Percentiles rank a stretch among this genome's conserved stretches.
Evolutionary conservation across 2,113 vertebrate genomes (phyloP).

Genomic region (Clarias macrocephalus): DNA sequence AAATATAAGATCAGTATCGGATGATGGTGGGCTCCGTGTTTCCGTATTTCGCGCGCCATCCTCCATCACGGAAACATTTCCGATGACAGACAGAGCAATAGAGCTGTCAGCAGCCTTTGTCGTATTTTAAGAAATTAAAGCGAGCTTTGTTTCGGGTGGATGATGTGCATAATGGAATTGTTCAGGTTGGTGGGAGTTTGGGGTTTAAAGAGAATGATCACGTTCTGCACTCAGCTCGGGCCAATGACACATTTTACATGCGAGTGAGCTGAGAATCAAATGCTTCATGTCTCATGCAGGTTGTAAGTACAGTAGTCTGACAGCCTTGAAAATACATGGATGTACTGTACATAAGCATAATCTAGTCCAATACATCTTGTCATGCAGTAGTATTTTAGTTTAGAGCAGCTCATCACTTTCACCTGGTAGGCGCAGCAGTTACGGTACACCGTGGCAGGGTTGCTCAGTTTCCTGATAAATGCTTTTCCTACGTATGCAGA

Average conservation of each 20-base stretch:
- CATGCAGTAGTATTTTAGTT: background rate
- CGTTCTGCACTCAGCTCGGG: background rate
- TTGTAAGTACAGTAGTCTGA: background rate
- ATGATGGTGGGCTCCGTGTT: background rate
- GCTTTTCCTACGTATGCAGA: background rate
- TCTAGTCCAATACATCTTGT: background rate
- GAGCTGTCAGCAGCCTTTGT: slow-evolving; percentile 22
- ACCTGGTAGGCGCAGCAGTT: background rate
- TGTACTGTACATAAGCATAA: background rate
- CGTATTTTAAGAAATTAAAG: slow-evolving; percentile 3
- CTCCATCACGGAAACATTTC: slow-evolving; percentile 5
- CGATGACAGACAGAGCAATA: slow-evolving; percentile 10
- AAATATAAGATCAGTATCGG: slow-evolving; percentile 3
- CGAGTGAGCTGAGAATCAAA: background rate
- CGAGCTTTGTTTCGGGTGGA: slow-evolving; percentile 21
- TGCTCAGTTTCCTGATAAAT: background rate
- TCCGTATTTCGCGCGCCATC: background rate
- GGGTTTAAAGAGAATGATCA: background rate
- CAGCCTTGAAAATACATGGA: slow-evolving; percentile 9
- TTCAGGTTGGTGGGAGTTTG: background rate
- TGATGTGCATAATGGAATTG: slow-evolving; percentile 21
- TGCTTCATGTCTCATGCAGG: background rate
- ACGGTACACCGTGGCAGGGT: background rate
- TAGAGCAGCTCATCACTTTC: background rate
- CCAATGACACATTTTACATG: background rate